These are phyloP conservation scores for Myiagra hebetior DNA, from an alignment of 2,113 vertebrate genomes.

Conservation along the genomic window DNA sequence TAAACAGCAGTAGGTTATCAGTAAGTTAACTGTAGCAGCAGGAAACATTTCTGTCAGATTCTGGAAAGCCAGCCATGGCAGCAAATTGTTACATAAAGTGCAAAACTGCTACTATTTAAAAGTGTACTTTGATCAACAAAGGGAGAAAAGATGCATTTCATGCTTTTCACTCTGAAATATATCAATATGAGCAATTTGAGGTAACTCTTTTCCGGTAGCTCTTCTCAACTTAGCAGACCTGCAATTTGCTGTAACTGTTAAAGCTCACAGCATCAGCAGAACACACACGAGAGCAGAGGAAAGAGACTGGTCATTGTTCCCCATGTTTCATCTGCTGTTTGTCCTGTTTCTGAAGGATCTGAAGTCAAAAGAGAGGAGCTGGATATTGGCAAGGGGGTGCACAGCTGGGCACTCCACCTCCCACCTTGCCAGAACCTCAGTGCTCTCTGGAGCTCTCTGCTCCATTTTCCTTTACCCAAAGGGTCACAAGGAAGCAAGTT, in stretches of 20 bases:
- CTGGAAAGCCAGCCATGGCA: not conserved
- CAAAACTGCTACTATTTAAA: conserved; percentile 26
- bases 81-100: not conserved
- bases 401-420: not conserved
- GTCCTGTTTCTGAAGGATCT: not conserved
- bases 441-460: not conserved
- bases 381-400: fast-evolving
- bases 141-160: not conserved
- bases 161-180: not conserved
- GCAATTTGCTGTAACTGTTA: not conserved
- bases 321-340: not conserved
- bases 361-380: not conserved
- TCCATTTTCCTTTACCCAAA: not conserved
- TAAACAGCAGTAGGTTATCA: conserved; percentile 12
- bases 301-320: not conserved
- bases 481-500: not conserved
- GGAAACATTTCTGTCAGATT: not conserved
- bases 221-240: not conserved
- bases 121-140: conserved; percentile 13
- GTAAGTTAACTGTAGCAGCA: not conserved
- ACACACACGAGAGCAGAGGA: not conserved
- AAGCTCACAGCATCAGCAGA: not conserved
- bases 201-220: too few relatives aligned
- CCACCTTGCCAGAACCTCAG: not conserved
- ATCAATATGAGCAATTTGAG: not conserved